Evolutionary conservation across 2,113 vertebrate genomes (phyloP).

Genomic region (Chinchilla lanigera): DNA sequence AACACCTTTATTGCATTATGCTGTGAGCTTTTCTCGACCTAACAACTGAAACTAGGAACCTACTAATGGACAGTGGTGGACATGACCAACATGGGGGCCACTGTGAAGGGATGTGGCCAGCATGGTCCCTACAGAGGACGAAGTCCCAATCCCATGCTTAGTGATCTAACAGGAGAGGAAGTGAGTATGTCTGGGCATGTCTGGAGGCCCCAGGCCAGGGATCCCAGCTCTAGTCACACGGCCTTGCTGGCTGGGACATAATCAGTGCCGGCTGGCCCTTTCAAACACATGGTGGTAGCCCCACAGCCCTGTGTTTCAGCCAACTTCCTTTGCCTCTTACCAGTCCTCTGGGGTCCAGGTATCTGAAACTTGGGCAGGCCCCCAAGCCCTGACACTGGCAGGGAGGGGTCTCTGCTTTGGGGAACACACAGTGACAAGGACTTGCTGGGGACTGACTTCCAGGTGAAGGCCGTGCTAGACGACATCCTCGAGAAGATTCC

Average conservation of each 20-base stretch:
- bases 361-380: rapidly evolving
- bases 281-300: rapidly evolving
- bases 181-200: rapidly evolving
- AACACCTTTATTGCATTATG: background rate
- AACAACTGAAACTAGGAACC: background rate
- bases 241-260: rapidly evolving
- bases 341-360: rapidly evolving
- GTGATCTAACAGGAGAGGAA: rapidly evolving
- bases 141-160: rapidly evolving
- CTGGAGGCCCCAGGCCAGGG: background rate
- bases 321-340: rapidly evolving
- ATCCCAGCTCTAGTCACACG: rapidly evolving
- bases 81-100: background rate
- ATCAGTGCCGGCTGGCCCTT: rapidly evolving
- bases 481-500: conserved; percentile 85
- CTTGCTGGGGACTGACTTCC: background rate
- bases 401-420: background rate
- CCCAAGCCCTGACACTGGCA: rapidly evolving
- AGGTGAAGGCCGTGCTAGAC: conserved; percentile 86
- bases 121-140: background rate
- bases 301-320: rapidly evolving
- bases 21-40: background rate
- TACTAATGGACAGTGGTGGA: no score
- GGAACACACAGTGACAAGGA: rapidly evolving
- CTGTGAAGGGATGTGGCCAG: background rate